Evolutionary conservation across 2,888 invertebrate genomes (phyloP).

Genomic region (Sphaerophoria taeniata): DNA sequence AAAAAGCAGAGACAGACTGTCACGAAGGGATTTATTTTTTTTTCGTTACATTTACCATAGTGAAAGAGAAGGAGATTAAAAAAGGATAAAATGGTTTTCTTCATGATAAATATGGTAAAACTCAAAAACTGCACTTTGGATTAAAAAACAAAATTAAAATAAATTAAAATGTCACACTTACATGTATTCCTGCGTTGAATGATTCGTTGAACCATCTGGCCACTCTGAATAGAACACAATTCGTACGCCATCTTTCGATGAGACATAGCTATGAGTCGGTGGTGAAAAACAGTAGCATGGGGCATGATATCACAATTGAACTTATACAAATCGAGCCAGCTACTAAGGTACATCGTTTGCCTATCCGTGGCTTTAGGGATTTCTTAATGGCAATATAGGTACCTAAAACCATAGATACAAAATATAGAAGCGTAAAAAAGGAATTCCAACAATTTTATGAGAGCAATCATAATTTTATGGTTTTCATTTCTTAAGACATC

Average conservation of each 20-base stretch:
- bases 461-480: background rate
- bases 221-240: constrained; percentile 93
- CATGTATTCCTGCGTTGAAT: constrained; percentile 89
- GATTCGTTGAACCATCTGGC: constrained; percentile 91
- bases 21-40: too few species aligned
- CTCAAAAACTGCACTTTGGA: background rate
- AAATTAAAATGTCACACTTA: constrained; percentile 84
- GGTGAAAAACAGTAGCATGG: constrained; percentile 92
- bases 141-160: background rate
- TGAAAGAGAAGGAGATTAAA: too few species aligned
- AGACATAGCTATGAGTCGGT: constrained; percentile 85
- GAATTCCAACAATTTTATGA: background rate
- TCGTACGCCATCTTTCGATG: constrained; percentile 85
- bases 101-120: too few species aligned
- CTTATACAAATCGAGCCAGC: constrained; percentile 93
- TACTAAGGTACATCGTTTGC: constrained; percentile 92
- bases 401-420: constrained; percentile 85
- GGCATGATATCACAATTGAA: constrained; percentile 91
- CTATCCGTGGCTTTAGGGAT: constrained; percentile 94
- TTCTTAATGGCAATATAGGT: constrained; percentile 98
- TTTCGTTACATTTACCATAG: too few species aligned
- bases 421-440: constrained; percentile 50
- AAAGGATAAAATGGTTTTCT: too few species aligned
- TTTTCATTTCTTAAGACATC: background rate
- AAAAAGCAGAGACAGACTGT: too few species aligned